Conservation (phyloP, 2,113 vertebrate genomes). For the Camelus bactrianus region DNA sequence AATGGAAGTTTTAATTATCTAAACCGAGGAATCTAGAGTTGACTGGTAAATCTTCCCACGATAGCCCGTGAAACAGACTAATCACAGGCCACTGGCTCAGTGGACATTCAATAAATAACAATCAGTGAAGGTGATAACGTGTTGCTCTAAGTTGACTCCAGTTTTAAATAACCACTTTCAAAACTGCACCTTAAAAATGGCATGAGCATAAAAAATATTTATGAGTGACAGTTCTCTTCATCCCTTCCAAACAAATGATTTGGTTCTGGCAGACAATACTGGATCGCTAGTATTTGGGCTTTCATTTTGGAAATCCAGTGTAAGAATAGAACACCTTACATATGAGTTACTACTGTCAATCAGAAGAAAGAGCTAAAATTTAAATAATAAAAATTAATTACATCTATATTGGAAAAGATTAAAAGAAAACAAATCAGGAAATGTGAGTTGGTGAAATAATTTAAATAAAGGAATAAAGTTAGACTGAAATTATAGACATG, state of each 20-base stretch:
- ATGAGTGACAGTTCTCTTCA: neutral
- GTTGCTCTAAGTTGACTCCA: neutral
- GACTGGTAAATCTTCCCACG: neutral
- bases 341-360: neutral
- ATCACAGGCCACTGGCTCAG: neutral
- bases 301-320: neutral
- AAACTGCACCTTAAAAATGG: constrained; percentile 45
- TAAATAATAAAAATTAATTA: neutral
- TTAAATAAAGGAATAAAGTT: neutral
- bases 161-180: constrained; percentile 65
- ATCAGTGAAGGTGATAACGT: constrained; percentile 14
- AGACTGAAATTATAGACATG: neutral
- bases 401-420: neutral
- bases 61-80: neutral
- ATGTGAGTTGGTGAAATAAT: neutral
- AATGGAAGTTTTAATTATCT: constrained; percentile 17
- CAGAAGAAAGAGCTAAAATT: neutral
- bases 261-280: neutral
- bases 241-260: constrained; percentile 23
- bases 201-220: constrained; percentile 60
- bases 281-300: neutral
- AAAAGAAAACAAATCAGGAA: neutral
- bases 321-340: neutral
- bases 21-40: neutral
- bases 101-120: constrained; percentile 46